Percentiles rank a stretch among this genome's conserved stretches.
These are phyloP conservation scores for Muntiacus muntjak DNA, from an alignment of 2,113 vertebrate species.

Conservation along the genomic window DNA sequence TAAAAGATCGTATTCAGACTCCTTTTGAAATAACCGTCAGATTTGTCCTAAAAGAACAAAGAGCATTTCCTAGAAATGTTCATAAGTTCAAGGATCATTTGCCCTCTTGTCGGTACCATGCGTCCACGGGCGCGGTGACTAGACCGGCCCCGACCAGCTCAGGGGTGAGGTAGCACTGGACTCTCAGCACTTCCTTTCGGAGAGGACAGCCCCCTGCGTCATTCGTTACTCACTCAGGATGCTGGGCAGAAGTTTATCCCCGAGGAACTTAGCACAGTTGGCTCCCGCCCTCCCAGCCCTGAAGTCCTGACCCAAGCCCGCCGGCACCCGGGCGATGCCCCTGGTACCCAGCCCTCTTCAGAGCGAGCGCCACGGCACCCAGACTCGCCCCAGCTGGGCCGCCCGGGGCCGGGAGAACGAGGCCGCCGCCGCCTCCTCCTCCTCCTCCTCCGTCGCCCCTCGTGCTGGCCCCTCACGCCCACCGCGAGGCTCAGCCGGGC, in stretches of 20 bases:
- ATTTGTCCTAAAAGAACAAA: not conserved
- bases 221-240: slow-evolving; percentile 69
- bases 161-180: not conserved
- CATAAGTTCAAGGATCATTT: not conserved
- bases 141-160: not conserved
- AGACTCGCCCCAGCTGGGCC: not conserved
- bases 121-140: not conserved
- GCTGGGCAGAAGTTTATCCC: slow-evolving; percentile 48
- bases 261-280: slow-evolving; percentile 33
- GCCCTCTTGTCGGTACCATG: not conserved
- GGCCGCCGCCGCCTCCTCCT: not conserved
- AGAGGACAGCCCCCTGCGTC: slow-evolving; percentile 69
- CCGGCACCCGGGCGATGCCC: not conserved
- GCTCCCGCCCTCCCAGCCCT: slow-evolving; percentile 41
- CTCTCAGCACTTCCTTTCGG: slow-evolving; percentile 53
- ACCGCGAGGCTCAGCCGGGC: not conserved
- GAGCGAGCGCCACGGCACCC: not conserved
- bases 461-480: slow-evolving; percentile 32
- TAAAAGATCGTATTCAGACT: not conserved
- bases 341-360: not conserved
- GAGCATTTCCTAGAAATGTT: slow-evolving; percentile 6
- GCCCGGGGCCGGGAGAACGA: not conserved
- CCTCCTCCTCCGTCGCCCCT: not conserved
- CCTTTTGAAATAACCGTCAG: not conserved
- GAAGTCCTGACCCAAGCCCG: not conserved